phyloP scores from a whole-genome alignment of 2,113 vertebrate genomes.

The Todiramphus chloris region DNA sequence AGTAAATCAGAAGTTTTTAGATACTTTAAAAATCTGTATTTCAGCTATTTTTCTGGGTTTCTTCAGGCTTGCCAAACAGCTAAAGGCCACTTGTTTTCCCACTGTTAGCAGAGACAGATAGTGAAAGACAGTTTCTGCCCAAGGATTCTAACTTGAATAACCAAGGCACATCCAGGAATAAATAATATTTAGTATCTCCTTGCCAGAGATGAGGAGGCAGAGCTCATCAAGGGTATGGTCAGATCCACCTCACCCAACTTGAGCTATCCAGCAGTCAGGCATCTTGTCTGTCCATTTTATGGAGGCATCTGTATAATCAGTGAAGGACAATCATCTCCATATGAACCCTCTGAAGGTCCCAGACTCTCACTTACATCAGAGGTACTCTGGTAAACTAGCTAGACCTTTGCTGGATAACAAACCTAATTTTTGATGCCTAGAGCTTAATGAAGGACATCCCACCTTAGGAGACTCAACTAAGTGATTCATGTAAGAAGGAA shows the following conservation, averaged over 20 bases:
- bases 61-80: neutral
- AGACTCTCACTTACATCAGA: neutral
- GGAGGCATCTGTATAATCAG: neutral
- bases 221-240: neutral
- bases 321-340: neutral
- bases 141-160: neutral
- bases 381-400: neutral
- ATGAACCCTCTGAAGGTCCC: neutral
- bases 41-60: neutral
- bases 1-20: neutral
- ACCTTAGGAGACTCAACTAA: neutral
- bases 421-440: neutral
- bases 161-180: neutral
- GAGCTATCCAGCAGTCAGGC: neutral
- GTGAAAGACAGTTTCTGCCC: neutral
- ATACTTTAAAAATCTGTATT: neutral
- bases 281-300: neutral
- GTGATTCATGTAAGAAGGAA: neutral
- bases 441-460: neutral
- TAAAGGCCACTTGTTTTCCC: neutral
- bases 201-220: neutral
- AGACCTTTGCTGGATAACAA: neutral
- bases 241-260: neutral
- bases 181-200: neutral
- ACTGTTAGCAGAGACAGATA: neutral